Evolutionary conservation across 2,113 vertebrate genomes (phyloP).

Genomic region (Columba livia): DNA sequence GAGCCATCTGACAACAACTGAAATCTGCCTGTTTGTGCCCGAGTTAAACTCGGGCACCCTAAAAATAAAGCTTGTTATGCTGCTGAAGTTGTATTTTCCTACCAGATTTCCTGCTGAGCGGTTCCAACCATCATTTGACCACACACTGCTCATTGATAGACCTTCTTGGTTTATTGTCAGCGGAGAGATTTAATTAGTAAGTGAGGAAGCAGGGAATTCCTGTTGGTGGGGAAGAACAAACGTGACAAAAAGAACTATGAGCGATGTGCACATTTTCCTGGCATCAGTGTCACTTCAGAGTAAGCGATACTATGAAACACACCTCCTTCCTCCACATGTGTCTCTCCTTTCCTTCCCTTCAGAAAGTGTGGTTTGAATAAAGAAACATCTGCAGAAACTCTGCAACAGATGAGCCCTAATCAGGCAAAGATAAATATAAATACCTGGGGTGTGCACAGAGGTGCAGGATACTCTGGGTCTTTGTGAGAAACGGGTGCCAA

Average conservation of each 20-base stretch:
- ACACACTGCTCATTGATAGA: not conserved
- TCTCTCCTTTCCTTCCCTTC: conserved; percentile 56
- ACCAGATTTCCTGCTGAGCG: conserved; percentile 50
- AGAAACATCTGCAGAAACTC: conserved; percentile 59
- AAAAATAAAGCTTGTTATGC: conserved; percentile 57
- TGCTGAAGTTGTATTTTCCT: conserved; percentile 51
- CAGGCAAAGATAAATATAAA: conserved; percentile 1
- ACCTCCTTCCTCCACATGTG: conserved; percentile 52
- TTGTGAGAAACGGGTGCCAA: not conserved
- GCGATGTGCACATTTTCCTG: conserved; percentile 43
- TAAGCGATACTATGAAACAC: conserved; percentile 38
- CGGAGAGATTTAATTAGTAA: conserved; percentile 63
- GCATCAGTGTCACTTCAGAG: not conserved
- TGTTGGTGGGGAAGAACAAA: conserved; percentile 31
- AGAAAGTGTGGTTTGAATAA: conserved; percentile 58
- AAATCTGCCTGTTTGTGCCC: not conserved
- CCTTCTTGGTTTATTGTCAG: conserved; percentile 8
- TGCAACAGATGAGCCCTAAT: not conserved
- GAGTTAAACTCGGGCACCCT: not conserved
- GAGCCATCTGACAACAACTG: conserved; percentile 53
- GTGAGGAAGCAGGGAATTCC: conserved; percentile 71
- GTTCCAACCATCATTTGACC: not conserved
- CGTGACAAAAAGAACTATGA: conserved; percentile 48
- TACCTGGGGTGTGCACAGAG: not conserved
- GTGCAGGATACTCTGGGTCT: not conserved